These are phyloP conservation scores for Leuctra nigra DNA, from an alignment of 2,888 invertebrate species.

Conservation along the genomic window DNA sequence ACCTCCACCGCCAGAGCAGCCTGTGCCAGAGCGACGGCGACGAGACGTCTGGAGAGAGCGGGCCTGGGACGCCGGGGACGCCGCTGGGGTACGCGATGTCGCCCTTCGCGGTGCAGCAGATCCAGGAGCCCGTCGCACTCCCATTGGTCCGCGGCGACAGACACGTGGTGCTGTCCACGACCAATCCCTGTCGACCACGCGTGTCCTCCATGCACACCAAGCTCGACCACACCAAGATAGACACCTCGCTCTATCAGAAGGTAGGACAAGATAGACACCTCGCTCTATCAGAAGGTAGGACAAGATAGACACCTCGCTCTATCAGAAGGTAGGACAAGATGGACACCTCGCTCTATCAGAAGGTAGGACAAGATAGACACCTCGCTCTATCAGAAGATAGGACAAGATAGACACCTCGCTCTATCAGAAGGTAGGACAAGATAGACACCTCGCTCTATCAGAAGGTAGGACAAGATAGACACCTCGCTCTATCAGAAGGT, in stretches of 20 bases:
- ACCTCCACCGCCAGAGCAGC: constrained; percentile 26
- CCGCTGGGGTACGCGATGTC: constrained; percentile 41
- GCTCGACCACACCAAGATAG: constrained; percentile 56
- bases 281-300: too few relatives aligned
- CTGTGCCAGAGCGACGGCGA: constrained; percentile 22
- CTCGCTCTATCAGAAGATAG: too few relatives aligned
- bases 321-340: too few relatives aligned
- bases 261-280: too few relatives aligned
- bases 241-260: constrained; percentile 49
- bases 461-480: too few relatives aligned
- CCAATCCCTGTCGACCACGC: constrained; percentile 42
- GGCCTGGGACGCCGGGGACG: constrained; percentile 43
- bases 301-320: too few relatives aligned
- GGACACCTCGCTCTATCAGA: too few relatives aligned
- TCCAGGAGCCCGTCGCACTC: constrained; percentile 36
- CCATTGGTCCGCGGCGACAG: constrained; percentile 42
- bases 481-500: too few relatives aligned
- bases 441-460: too few relatives aligned
- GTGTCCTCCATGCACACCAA: constrained; percentile 56
- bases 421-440: too few relatives aligned
- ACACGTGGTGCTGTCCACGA: constrained; percentile 47
- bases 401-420: too few relatives aligned
- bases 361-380: too few relatives aligned
- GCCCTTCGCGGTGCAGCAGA: constrained; percentile 40
- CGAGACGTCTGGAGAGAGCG: constrained; percentile 35